phyloP scores from a whole-genome alignment of 92 coral and sea anemone species.

The Epizoanthus illoricatus region DNA sequence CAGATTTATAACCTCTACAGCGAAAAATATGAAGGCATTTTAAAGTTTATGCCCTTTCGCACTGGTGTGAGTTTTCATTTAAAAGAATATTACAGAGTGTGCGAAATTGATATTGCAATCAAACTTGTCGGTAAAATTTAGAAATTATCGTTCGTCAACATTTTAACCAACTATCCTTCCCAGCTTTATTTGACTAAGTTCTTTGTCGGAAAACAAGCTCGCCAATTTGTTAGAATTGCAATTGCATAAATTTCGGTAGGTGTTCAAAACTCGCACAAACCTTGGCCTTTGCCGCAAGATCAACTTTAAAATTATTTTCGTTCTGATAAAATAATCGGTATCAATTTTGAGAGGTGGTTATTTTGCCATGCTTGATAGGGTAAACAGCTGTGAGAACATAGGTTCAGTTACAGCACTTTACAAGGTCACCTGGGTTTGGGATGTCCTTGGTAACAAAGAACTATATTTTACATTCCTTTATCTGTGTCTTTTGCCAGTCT shows the following conservation, averaged over 20 bases:
- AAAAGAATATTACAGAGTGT: background rate
- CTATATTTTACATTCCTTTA: too few relatives aligned
- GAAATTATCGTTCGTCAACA: background rate
- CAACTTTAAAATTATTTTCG: too few relatives aligned
- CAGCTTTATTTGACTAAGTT: slow-evolving; percentile 5
- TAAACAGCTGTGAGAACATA: too few relatives aligned
- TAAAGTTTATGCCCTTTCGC: background rate
- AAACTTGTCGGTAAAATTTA: slow-evolving; percentile 6
- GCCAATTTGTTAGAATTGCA: background rate
- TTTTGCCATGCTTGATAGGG: too few relatives aligned
- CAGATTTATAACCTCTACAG: background rate
- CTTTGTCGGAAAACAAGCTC: slow-evolving; percentile 13
- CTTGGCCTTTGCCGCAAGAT: background rate
- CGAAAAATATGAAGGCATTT: background rate
- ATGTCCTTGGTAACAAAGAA: too few relatives aligned
- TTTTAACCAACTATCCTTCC: background rate
- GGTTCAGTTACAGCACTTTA: too few relatives aligned
- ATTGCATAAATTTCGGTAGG: background rate
- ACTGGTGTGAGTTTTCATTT: background rate
- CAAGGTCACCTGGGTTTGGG: too few relatives aligned
- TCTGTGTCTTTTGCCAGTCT: too few relatives aligned
- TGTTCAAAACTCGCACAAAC: background rate
- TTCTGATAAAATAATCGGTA: too few relatives aligned
- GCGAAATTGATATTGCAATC: background rate
- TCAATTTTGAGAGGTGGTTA: too few relatives aligned